Conservation (phyloP, 1,140 invertebrate species). For the Hormaphis cornu region DNA sequence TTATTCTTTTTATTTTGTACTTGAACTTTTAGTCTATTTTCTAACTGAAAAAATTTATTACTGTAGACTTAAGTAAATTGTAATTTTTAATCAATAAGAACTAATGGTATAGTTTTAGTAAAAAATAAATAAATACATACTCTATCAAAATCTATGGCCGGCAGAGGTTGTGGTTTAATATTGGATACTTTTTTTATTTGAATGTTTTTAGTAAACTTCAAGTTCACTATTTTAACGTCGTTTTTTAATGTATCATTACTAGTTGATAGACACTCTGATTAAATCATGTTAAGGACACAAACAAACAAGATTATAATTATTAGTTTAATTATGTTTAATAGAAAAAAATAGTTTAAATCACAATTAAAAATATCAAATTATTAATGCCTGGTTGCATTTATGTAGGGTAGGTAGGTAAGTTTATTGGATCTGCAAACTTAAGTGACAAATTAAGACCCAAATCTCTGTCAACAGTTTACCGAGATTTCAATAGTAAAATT, state of each 20-base stretch:
- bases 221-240: conserved; percentile 81
- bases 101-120: too few relatives aligned
- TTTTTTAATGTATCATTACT: conserved; percentile 59
- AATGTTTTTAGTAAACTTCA: conserved; percentile 78
- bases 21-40: conserved; percentile 68
- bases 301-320: background rate
- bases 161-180: conserved; percentile 59
- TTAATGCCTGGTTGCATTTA: too few relatives aligned
- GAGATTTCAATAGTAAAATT: too few relatives aligned
- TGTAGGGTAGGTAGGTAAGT: too few relatives aligned
- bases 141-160: conserved; percentile 72
- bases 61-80: too few relatives aligned
- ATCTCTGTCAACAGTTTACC: too few relatives aligned
- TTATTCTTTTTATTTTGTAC: conserved; percentile 77
- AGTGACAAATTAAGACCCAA: too few relatives aligned
- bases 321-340: too few relatives aligned
- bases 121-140: conserved; percentile 44
- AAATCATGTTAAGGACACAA: conserved; percentile 44
- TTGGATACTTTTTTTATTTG: conserved; percentile 75
- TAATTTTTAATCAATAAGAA: too few relatives aligned
- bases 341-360: conserved; percentile 38
- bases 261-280: conserved; percentile 60
- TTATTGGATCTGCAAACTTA: background rate
- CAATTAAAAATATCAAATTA: background rate
- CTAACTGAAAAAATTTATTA: conserved; percentile 48